Evolutionary conservation across 2,113 vertebrate genomes (phyloP), one percentile per base, ranked within the genome.

Genomic region (Herpetotheres cachinnans): DNA sequence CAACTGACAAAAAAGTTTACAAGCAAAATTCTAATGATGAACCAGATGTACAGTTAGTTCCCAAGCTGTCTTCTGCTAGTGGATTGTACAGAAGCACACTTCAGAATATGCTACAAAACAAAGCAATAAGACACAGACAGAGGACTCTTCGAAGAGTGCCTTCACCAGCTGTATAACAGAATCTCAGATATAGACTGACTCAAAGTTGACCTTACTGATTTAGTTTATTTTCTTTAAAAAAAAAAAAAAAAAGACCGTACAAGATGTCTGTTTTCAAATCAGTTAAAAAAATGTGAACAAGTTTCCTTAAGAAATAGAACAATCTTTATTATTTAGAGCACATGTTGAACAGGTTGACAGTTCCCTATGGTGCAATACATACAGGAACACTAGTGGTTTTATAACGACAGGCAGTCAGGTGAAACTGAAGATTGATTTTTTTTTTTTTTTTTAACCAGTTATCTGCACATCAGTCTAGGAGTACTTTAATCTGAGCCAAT

Each of bases 281-380:
- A 94, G 90, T 94, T 97, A 94, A 91, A 98, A 98, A 42, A 42
- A 42, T 88, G 55, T 97, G 82, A 98, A 94, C 97, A 98, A 95
- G 67, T 94, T 97, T 97, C 93, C 97, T 98, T 97, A 98, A 97
- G 97, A 98, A 98, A 98, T 72, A 97, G 95, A 98, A 98, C 73
- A 97, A 97, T 97, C 95, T 98, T 98, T 98, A 98, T 98, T 98
- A 97, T 97, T 98, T 94, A 96, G 96, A 97, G 97, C 95, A 98
- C 93, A 95, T 76, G 67, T 95, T 97, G 95, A 97, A 95, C 95
- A 97, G 96, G 95, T 88, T 95, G 93, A 97, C 95, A 98, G 93
- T 95, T 97, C 97, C 95, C 96, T 95, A 97, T 1, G 12, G 89
- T 98, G 95, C 94, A 97, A 96, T 93, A 98, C 92, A 88, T 87